Conservation (phyloP, 1,140 invertebrate genomes). For the Drosophila pseudoobscura region DNA sequence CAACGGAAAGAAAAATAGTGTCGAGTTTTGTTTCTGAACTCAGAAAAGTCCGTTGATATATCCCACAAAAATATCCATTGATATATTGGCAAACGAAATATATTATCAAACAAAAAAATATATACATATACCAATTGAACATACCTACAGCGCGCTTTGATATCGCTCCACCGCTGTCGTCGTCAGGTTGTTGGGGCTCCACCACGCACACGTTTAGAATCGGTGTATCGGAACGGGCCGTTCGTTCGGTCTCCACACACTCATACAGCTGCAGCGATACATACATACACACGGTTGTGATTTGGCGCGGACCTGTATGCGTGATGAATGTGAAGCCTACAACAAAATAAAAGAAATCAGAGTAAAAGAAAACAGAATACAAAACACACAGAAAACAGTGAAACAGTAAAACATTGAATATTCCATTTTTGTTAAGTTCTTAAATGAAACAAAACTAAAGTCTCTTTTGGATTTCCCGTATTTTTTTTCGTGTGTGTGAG, state of each 20-base stretch:
- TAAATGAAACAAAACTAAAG: slow-evolving; percentile 48
- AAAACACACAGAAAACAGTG: slow-evolving; percentile 30
- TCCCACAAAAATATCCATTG: too few relatives aligned
- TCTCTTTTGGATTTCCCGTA: slow-evolving; percentile 49
- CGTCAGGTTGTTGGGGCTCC: too few relatives aligned
- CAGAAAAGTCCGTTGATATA: slow-evolving; percentile 1
- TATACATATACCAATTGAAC: too few relatives aligned
- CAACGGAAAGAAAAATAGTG: too few relatives aligned
- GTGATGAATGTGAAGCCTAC: slow-evolving; percentile 51
- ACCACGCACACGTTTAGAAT: too few relatives aligned
- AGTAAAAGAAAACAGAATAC: slow-evolving; percentile 21
- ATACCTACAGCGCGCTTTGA: too few relatives aligned
- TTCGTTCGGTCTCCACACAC: slow-evolving; percentile 3
- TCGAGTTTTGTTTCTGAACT: too few relatives aligned
- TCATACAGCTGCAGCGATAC: slow-evolving; percentile 42
- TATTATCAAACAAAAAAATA: background rate
- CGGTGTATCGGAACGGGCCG: slow-evolving; percentile 25
- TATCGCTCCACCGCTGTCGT: too few relatives aligned
- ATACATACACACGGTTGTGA: slow-evolving; percentile 75
- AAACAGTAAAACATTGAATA: slow-evolving; percentile 32
- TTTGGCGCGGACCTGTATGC: slow-evolving; percentile 68
- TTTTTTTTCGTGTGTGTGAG: slow-evolving; percentile 34
- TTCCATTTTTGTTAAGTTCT: slow-evolving; percentile 46
- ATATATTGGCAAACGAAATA: too few relatives aligned
- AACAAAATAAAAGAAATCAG: slow-evolving; percentile 44